Evolutionary conservation across 2,113 vertebrate genomes (phyloP).

Genomic region (Scytalopus superciliaris): DNA sequence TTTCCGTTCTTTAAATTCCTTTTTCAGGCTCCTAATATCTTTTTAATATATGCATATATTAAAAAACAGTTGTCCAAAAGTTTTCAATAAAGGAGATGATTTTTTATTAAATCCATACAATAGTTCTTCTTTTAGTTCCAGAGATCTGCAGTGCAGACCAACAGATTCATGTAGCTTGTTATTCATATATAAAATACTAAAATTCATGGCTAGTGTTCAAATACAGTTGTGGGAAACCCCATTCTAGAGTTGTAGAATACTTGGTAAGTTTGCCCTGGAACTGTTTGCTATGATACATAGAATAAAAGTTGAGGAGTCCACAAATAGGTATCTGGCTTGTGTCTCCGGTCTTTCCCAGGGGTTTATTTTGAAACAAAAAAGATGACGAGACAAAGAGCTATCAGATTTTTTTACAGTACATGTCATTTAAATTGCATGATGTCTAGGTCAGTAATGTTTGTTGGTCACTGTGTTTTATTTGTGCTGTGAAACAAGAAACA

Average conservation of each 20-base stretch:
- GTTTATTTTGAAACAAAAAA: neutral
- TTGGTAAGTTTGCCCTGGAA: neutral
- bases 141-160: neutral
- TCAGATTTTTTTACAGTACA: neutral
- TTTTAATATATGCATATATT: constrained; percentile 34
- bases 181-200: neutral
- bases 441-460: neutral
- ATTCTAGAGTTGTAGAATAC: neutral
- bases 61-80: neutral
- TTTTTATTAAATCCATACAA: neutral
- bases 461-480: neutral
- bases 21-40: constrained; percentile 15
- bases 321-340: neutral
- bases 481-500: neutral
- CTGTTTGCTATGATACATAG: neutral
- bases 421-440: neutral
- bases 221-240: neutral
- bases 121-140: neutral
- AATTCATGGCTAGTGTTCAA: neutral
- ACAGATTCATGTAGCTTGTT: neutral
- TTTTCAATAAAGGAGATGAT: neutral
- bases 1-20: constrained; percentile 59
- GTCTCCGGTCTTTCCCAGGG: neutral
- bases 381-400: neutral
- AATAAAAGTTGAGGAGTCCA: neutral